These are phyloP conservation scores for Euzophera pinguis DNA, from an alignment of 2,888 invertebrate genomes.

Conservation along the genomic window DNA sequence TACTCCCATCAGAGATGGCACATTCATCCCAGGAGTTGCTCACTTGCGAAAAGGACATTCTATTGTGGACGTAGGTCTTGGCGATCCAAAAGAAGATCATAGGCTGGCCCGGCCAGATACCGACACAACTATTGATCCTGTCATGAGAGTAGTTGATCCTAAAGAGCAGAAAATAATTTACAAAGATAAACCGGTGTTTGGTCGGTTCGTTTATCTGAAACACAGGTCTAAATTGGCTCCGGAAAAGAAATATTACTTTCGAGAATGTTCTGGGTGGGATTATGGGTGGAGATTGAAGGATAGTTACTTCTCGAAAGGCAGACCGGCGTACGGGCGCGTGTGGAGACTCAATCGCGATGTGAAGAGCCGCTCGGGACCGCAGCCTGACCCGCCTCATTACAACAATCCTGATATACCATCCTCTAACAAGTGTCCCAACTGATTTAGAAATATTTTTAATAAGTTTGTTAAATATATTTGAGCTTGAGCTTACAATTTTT, in stretches of 20 bases:
- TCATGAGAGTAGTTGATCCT: constrained; percentile 41
- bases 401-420: constrained; percentile 25
- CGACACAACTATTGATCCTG: constrained; percentile 34
- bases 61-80: constrained; percentile 40
- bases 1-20: constrained; percentile 31
- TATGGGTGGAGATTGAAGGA: constrained; percentile 47
- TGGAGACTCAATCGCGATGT: constrained; percentile 33
- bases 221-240: constrained; percentile 33
- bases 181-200: constrained; percentile 39
- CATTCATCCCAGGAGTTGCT: constrained; percentile 26
- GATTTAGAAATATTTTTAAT: constrained; percentile 12
- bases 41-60: constrained; percentile 39
- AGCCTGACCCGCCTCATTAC: constrained; percentile 42
- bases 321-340: constrained; percentile 32
- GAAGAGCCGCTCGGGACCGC: constrained; percentile 39
- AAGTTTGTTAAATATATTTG: constrained; percentile 8
- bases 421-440: constrained; percentile 24
- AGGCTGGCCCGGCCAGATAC: constrained; percentile 37
- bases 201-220: constrained; percentile 40
- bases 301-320: constrained; percentile 30
- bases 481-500: background rate
- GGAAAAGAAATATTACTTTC: constrained; percentile 45
- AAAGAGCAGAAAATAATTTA: constrained; percentile 35
- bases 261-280: constrained; percentile 32
- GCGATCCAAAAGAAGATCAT: constrained; percentile 40